phyloP scores from a whole-genome alignment of 2,797 vertebrate species.

The Scolopax rusticola region DNA sequence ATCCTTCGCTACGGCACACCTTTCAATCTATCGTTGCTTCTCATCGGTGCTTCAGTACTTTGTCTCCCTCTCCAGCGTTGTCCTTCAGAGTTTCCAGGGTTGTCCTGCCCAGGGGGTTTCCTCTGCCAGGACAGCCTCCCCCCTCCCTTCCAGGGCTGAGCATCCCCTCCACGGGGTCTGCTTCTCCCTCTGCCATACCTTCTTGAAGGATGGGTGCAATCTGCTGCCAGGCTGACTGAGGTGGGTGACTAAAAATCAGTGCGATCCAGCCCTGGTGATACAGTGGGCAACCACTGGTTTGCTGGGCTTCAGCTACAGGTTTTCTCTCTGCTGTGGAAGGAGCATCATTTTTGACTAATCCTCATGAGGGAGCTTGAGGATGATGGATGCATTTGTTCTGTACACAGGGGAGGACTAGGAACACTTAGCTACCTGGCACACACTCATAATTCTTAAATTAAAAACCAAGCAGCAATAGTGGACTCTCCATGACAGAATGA shows the following conservation, averaged over 20 bases:
- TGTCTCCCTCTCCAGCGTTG: accelerated
- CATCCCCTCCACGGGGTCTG: accelerated
- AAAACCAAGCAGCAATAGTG: not conserved
- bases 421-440: not conserved
- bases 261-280: not conserved
- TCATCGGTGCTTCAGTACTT: not conserved
- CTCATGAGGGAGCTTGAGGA: not conserved
- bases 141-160: not conserved
- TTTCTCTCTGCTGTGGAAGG: not conserved
- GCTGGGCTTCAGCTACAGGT: not conserved
- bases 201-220: not conserved
- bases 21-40: not conserved
- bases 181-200: not conserved
- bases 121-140: not conserved
- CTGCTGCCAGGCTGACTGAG: not conserved
- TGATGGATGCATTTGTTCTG: not conserved
- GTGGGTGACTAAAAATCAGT: not conserved
- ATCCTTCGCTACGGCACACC: accelerated
- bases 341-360: not conserved
- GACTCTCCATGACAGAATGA: not conserved
- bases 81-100: not conserved
- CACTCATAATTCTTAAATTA: too few species aligned
- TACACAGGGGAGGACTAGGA: accelerated
- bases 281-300: not conserved
- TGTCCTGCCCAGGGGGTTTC: not conserved